A percentile compares a stretch with the other conserved stretches of the same genome.
Evolutionary conservation across 2,888 invertebrate species (phyloP).

Genomic region (Eubasilissa splendida): DNA sequence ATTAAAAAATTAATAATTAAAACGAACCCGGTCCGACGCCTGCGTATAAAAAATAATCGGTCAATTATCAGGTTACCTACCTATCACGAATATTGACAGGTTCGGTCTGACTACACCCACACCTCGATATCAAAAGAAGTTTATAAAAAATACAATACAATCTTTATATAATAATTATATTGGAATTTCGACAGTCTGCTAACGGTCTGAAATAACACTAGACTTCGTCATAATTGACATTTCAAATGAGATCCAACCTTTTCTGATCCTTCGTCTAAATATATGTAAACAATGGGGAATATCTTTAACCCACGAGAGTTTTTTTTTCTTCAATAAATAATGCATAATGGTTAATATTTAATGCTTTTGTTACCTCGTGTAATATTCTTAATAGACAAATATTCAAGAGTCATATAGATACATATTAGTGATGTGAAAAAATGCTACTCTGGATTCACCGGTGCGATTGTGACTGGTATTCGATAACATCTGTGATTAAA

Average conservation of each 20-base stretch:
- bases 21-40: neutral
- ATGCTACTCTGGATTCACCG: no score
- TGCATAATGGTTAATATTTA: constrained; percentile 6
- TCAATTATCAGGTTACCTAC: constrained; percentile 15
- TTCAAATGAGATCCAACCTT: constrained; percentile 18
- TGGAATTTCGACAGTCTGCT: constrained; percentile 11
- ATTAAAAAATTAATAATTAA: constrained; percentile 30
- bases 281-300: constrained; percentile 5
- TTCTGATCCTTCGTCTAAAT: constrained; percentile 6
- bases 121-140: constrained; percentile 7
- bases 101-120: no score
- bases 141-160: constrained; percentile 24
- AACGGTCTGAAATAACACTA: constrained; percentile 45
- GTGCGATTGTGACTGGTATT: no score
- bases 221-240: constrained; percentile 43
- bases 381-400: no score
- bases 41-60: constrained; percentile 26
- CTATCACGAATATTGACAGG: no score
- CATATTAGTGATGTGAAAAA: no score
- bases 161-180: constrained; percentile 2
- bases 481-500: no score
- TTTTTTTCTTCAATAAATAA: constrained; percentile 1
- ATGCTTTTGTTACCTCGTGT: neutral
- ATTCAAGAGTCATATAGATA: no score
- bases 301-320: neutral